These are phyloP conservation scores for Centruroides sculpturatus DNA, from an alignment of 1,140 invertebrate genomes.

Conservation along the genomic window DNA sequence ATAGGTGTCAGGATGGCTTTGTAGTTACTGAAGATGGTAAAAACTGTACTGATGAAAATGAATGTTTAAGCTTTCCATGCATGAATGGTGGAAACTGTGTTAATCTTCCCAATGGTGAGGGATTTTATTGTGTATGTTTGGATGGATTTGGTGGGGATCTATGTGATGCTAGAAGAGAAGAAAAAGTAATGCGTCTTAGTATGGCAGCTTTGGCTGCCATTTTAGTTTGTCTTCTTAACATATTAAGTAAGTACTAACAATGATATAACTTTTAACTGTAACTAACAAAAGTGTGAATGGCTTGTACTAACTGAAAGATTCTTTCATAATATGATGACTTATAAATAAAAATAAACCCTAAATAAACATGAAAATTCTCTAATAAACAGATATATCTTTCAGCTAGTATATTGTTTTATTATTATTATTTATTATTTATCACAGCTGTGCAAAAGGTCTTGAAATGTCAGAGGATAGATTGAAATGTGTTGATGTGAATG, in stretches of 20 bases:
- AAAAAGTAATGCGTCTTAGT: slow-evolving; percentile 77
- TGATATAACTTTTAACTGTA: background rate
- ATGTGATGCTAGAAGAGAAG: slow-evolving; percentile 83
- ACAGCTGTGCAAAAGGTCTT: slow-evolving; percentile 77
- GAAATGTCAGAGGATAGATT: slow-evolving; percentile 75
- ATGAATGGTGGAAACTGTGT: slow-evolving; percentile 45
- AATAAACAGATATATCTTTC: no score
- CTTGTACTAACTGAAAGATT: background rate
- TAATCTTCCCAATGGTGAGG: slow-evolving; percentile 43
- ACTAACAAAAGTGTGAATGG: background rate
- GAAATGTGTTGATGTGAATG: slow-evolving; percentile 84
- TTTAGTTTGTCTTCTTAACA: slow-evolving; percentile 81
- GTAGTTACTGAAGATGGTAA: slow-evolving; percentile 73
- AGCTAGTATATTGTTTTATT: no score
- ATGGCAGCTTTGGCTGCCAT: slow-evolving; percentile 87
- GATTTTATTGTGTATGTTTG: slow-evolving; percentile 43
- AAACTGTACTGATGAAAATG: slow-evolving; percentile 84
- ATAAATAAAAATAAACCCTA: no score
- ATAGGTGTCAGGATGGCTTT: slow-evolving; percentile 78
- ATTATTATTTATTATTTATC: background rate
- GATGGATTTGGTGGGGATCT: slow-evolving; percentile 85
- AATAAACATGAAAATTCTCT: no score
- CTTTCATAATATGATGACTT: background rate
- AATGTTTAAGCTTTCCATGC: slow-evolving; percentile 81
- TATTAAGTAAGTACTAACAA: slow-evolving; percentile 58